Base-by-base conservation (phyloP, 1,140 invertebrate genomes). In the Cotesia glomerata region DNA sequence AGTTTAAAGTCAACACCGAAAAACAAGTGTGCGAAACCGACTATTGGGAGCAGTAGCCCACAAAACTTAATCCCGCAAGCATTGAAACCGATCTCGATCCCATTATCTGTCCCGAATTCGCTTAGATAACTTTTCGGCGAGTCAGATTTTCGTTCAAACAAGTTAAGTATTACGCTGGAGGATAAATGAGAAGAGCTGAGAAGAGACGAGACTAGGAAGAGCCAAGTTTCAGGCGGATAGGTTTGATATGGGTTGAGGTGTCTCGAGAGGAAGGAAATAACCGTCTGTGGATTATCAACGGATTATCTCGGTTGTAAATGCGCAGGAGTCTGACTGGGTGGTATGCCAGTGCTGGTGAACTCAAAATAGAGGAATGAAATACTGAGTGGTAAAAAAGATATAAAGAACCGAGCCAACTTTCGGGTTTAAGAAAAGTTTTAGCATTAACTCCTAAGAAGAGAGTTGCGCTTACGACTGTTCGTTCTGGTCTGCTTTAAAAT, bases 221-320 rank as follows among this genome's bases (percentile, higher is more conserved):
- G 26, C 26, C 26, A 26, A 26, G 26, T 26, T 26, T 26, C 26
- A 56, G 32, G 62, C 35, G 13, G 1, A 26, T 26, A 26, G 26
- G 26, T 26, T 26, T 26, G 26, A 26, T 26, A 26, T 26, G 26
- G 26, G 26, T 26, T 26, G 26, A 26, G 26, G 26, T 26, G 26
- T 70, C 18, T 51, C 7, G 63, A 62, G 18, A 51, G 35, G 32
- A 51, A 13, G 18, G n/a, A 26, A 26, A 26, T 26, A 26, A 26
- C 26, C 32, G 36, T n/a, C 59, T 65, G 36, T 18, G 69, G 73
- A 74, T 74, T 74, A 74, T 74, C 64, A 66, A 71, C 58, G 69
- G 73, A 74, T 74, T 74, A 74, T 71, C 64, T 74, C 51, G 56
- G 34, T 45, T 26, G 32, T 11, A 32, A 61, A 61, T 32, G 26